Conservation (phyloP, 2,888 invertebrate species). For the Cataglyphis livida region DNA sequence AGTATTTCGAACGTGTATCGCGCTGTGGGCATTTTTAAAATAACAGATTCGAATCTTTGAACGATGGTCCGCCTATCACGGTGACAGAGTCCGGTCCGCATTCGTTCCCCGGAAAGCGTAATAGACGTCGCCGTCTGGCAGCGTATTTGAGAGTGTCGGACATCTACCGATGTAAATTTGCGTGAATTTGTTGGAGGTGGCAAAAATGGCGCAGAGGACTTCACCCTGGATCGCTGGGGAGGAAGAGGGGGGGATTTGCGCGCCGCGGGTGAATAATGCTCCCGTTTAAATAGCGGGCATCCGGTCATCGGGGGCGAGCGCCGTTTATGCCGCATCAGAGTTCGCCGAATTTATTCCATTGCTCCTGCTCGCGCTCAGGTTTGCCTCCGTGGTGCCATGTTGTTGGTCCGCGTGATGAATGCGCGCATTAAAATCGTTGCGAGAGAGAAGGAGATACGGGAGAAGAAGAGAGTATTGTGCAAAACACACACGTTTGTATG, state of each 20-base stretch:
- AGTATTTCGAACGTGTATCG: background rate
- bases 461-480: conserved; percentile 22
- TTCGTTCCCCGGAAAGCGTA: conserved; percentile 52
- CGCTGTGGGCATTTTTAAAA: conserved; percentile 4
- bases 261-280: conserved; percentile 79
- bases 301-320: conserved; percentile 77
- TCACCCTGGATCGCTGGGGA: conserved; percentile 38
- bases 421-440: conserved; percentile 80
- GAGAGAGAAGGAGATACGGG: conserved; percentile 3
- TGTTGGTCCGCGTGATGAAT: conserved; percentile 78
- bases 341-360: conserved; percentile 82
- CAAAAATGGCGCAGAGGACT: conserved; percentile 70
- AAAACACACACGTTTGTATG: conserved; percentile 12
- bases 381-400: conserved; percentile 70
- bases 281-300: conserved; percentile 78
- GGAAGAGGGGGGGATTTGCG: conserved; percentile 40
- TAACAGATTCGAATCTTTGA: conserved; percentile 29
- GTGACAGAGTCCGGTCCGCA: conserved; percentile 12
- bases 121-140: conserved; percentile 66
- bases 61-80: conserved; percentile 35
- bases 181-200: conserved; percentile 77
- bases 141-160: conserved; percentile 61
- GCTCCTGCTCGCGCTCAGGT: conserved; percentile 70
- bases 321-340: conserved; percentile 82
- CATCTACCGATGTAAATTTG: conserved; percentile 75